Evolutionary conservation across 2,888 invertebrate species (phyloP).

Genomic region (Eupithecia centaureata): DNA sequence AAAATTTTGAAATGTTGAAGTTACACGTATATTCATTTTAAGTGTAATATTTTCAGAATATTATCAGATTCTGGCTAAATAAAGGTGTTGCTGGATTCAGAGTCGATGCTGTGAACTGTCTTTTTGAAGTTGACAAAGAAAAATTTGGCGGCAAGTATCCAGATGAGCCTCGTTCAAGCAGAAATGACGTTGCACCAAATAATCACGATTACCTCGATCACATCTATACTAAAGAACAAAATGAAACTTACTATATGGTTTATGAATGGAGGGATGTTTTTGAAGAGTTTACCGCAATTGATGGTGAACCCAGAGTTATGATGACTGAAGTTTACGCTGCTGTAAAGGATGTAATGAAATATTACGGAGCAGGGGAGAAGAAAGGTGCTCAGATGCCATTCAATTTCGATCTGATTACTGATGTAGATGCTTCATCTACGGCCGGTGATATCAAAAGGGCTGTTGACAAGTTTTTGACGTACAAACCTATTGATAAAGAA

Average conservation of each 20-base stretch:
- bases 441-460: constrained; percentile 85
- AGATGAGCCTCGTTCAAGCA: constrained; percentile 83
- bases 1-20: neutral
- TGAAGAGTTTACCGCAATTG: constrained; percentile 81
- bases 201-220: constrained; percentile 85
- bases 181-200: constrained; percentile 68
- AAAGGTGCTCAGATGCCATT: constrained; percentile 90
- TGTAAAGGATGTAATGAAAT: constrained; percentile 84
- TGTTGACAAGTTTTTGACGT: constrained; percentile 86
- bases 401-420: constrained; percentile 89
- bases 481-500: constrained; percentile 84
- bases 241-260: constrained; percentile 86
- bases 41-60: constrained; percentile 72
- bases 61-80: constrained; percentile 91
- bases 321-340: constrained; percentile 91
- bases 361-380: constrained; percentile 84
- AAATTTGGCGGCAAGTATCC: constrained; percentile 71
- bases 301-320: constrained; percentile 84
- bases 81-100: constrained; percentile 95
- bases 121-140: constrained; percentile 84
- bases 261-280: constrained; percentile 86
- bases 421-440: constrained; percentile 83
- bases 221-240: constrained; percentile 85
- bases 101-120: constrained; percentile 89
- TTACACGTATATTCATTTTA: no score